Base-by-base conservation (phyloP, 2,113 vertebrate species). In the Procavia capensis region DNA sequence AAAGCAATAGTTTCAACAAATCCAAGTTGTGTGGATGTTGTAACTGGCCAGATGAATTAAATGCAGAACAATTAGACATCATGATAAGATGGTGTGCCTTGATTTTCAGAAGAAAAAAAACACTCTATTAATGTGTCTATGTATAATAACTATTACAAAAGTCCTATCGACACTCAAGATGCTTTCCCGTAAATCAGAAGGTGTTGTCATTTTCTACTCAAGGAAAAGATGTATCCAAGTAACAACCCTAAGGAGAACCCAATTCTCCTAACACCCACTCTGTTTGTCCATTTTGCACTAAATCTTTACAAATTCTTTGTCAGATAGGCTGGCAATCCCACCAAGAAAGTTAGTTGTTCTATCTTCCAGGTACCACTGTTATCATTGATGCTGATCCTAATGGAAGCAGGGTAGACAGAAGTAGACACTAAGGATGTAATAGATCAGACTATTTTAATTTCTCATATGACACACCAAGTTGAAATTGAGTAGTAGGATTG, bases 231-330 rank as follows among this genome's bases (percentile, higher is more conserved):
- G 22, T 81, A 17, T 82, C 74, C 61, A 83, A 36, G 39, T 68
- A 70, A 75, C 31, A 87, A 31, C 25, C 24, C 74, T 10, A 34
- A 85, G 31, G 85, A 85, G 43, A 88, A 39, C 29, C 45, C 61
- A 22, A 4, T 63, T 68, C 63, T n/a, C 61, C 63, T 34, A n/a
- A n/a, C 24, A 54, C 17, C 19, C 22, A 17, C 17, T 72, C 59
- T 36, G 27, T 11, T 4, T 63, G 11, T 36, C 76, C 36, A 36
- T 22, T 11, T 25, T 10, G 72, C 63, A 68, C 29, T 72, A 29
- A 89, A 41, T 63, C 50, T 84, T 91, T 85, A 34, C 54, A 88
- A 31, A 70, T 82, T 82, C 61, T 70, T 93, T 87, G n/a, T 47
- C 57, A 61, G 36, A 41, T 59, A 94, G 14, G 3, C 29, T 70